Evolutionary conservation across 2,888 invertebrate genomes (phyloP).

Genomic region (Endomychus coccineus): DNA sequence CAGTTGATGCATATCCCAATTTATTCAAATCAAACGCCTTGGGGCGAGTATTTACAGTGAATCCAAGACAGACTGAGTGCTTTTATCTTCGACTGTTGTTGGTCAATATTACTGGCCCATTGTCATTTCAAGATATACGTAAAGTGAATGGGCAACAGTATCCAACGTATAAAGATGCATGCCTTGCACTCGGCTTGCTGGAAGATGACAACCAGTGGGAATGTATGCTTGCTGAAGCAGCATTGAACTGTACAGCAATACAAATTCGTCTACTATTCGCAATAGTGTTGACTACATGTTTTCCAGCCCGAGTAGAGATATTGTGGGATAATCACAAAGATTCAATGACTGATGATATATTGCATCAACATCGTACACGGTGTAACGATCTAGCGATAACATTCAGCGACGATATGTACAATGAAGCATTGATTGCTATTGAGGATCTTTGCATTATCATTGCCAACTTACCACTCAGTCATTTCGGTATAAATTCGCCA

Average conservation of each 20-base stretch:
- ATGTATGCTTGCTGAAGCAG: slow-evolving; percentile 15
- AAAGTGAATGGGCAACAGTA: slow-evolving; percentile 7
- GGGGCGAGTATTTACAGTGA: slow-evolving; percentile 5
- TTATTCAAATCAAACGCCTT: slow-evolving; percentile 2
- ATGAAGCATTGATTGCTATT: slow-evolving; percentile 18
- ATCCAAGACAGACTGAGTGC: slow-evolving; percentile 8
- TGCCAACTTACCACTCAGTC: slow-evolving; percentile 24
- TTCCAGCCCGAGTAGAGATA: slow-evolving; percentile 22
- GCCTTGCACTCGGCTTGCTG: slow-evolving; percentile 17
- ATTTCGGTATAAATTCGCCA: slow-evolving; percentile 29
- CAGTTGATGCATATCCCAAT: slow-evolving; percentile 15
- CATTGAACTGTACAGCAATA: slow-evolving; percentile 20
- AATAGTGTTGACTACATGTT: slow-evolving; percentile 30
- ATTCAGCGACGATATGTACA: slow-evolving; percentile 14
- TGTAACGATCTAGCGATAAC: slow-evolving; percentile 18
- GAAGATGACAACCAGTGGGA: slow-evolving; percentile 20
- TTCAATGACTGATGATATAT: slow-evolving; percentile 20
- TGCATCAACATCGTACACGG: slow-evolving; percentile 26
- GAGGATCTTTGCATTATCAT: slow-evolving; percentile 19
- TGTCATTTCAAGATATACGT: slow-evolving; percentile 6
- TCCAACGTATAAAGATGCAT: slow-evolving; percentile 9
- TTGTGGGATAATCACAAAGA: slow-evolving; percentile 22
- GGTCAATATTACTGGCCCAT: slow-evolving; percentile 3
- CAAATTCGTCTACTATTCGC: slow-evolving; percentile 31
- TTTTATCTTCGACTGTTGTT: slow-evolving; percentile 9